A percentile compares a stretch with the other conserved stretches of the same genome.
Conservation (phyloP, 2,797 vertebrate species). For the Galaxias olidus region DNA sequence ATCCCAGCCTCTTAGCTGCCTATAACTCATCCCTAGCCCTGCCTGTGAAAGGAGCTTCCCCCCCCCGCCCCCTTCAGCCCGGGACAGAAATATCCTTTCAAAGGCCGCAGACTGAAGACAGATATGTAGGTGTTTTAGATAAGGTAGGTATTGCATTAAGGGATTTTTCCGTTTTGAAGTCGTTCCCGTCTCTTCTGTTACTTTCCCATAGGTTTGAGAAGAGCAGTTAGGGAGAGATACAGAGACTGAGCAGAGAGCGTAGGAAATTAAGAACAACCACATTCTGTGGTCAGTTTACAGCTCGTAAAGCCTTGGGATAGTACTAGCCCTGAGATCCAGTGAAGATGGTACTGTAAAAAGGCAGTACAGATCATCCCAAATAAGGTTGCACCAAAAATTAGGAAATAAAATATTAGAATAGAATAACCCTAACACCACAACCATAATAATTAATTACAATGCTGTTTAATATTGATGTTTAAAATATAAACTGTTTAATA, state of each 20-base stretch:
- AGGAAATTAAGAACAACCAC: slow-evolving; percentile 70
- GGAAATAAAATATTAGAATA: too few species aligned
- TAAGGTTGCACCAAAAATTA: too few species aligned
- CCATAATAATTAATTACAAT: slow-evolving; percentile 20
- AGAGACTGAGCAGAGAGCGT: slow-evolving; percentile 58
- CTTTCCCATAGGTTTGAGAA: slow-evolving; percentile 77
- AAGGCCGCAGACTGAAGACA: slow-evolving; percentile 82
- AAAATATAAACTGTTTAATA: slow-evolving; percentile 56
- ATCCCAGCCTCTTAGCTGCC: slow-evolving; percentile 82
- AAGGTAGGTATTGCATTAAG: slow-evolving; percentile 85
- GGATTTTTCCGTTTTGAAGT: slow-evolving; percentile 83
- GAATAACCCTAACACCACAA: too few species aligned
- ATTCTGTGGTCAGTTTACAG: slow-evolving; percentile 81
- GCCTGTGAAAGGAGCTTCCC: slow-evolving; percentile 76
- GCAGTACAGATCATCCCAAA: slow-evolving; percentile 50
- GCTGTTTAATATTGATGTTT: slow-evolving; percentile 54
- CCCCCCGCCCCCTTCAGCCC: slow-evolving; percentile 71
- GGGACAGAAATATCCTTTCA: slow-evolving; percentile 79
- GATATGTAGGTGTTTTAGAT: slow-evolving; percentile 86
- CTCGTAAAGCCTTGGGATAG: slow-evolving; percentile 70
- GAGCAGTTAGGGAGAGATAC: slow-evolving; percentile 59
- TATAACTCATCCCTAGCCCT: slow-evolving; percentile 79
- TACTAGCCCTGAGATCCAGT: slow-evolving; percentile 60
- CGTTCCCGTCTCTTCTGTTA: slow-evolving; percentile 71
- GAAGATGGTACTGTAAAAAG: slow-evolving; percentile 67